These are phyloP conservation scores for Orbicella faveolata DNA, from an alignment of 64 coral and sea anemone species.

Conservation along the genomic window DNA sequence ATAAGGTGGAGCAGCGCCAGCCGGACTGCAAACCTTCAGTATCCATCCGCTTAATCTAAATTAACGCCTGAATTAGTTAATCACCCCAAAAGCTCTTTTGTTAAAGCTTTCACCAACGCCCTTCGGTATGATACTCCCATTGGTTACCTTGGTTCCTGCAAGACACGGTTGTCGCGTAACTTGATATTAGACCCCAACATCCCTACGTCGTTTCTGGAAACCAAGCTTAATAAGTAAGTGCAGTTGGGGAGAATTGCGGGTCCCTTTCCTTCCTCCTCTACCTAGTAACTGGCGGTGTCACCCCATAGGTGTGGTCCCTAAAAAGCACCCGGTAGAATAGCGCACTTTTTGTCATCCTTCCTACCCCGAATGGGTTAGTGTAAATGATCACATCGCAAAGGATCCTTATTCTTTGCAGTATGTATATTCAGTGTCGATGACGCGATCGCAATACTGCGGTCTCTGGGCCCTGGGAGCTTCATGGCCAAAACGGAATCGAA, in stretches of 20 bases:
- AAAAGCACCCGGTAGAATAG: slow-evolving; percentile 8
- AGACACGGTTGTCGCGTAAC: background rate
- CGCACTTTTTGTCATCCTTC: slow-evolving; percentile 2
- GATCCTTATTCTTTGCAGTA: slow-evolving; percentile 7
- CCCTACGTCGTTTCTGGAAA: slow-evolving; percentile 8
- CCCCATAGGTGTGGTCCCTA: slow-evolving; percentile 13
- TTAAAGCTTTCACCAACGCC: background rate
- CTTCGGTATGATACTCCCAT: background rate
- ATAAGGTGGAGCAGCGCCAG: background rate
- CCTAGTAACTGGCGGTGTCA: background rate
- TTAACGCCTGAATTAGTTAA: slow-evolving; percentile 12
- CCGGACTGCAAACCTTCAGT: background rate
- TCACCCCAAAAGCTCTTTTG: background rate
- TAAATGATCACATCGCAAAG: slow-evolving; percentile 12
- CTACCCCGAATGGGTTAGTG: background rate
- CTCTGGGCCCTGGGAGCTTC: too few relatives aligned
- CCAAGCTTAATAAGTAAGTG: background rate
- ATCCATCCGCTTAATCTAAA: background rate
- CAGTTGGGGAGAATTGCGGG: slow-evolving; percentile 13
- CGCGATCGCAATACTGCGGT: background rate
- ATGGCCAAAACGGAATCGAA: too few relatives aligned
- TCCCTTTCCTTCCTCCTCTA: background rate
- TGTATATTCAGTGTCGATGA: background rate
- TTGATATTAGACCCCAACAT: background rate
- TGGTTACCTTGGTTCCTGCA: background rate